Evolutionary conservation across 2,797 vertebrate genomes (phyloP), one percentile per base, ranked within the genome.

Genomic region (Sparus aurata): DNA sequence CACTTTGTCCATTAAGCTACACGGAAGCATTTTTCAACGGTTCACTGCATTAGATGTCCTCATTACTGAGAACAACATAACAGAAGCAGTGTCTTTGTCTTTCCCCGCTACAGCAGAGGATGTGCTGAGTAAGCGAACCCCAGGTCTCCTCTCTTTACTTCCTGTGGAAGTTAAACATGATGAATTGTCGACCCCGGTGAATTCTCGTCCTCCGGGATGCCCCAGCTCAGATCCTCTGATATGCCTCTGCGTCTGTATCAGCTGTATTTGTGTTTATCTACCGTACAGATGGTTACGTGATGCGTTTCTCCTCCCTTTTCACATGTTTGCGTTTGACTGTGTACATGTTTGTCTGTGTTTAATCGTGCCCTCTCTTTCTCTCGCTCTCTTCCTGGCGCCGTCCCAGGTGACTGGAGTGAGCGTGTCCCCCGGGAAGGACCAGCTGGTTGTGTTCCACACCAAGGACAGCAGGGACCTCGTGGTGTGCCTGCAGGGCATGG

Each of bases 401-500:
- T 82, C 87, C 57, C 96, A 99, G 98, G 93, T 99, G 94, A 95
- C 97, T 0, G 98, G 98, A n/a, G 52, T 99, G 90, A 99, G 98
- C 4, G 96, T 99, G 84, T 98, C 98, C 85, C 97, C 98, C 0
- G 98, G 98, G 69, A 98, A 97, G 91, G 98, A 99, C 95, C 97
- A 99, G 93, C 96, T 99, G 43, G 97, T 98, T 52, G 97, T 98
- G 84, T 99, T 99, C 93, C 98, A 99, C 91, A 99, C 97, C 5
- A 99, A 99, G 72, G 98, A 99, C 95, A 98, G 93, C 94, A 94
- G 96, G 84, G 98, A 99, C 87, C 96, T 99, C 65, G 97, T 99
- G 22, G 98, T 98, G 80, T 99, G 98, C 79, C 96, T 99, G 82
- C 96, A 97, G 93, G 96, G 96, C 62, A 96, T 96, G 61, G 95